A percentile compares a stretch with the other conserved stretches of the same genome.
Conservation (phyloP, 2,888 invertebrate genomes). For the Pandemis corylana region DNA sequence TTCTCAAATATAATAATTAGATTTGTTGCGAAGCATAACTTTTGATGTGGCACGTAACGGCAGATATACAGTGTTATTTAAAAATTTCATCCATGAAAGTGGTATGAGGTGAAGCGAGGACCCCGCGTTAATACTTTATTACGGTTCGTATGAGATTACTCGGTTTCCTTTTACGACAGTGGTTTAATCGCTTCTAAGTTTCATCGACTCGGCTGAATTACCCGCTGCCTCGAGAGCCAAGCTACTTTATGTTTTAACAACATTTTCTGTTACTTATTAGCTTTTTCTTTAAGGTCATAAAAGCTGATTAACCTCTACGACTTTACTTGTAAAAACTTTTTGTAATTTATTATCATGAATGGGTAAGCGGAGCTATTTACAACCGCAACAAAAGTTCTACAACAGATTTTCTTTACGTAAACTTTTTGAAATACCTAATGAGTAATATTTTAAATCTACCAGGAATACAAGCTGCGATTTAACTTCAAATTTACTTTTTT, state of each 20-base stretch:
- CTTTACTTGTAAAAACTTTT: conserved; percentile 40
- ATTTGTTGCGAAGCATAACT: conserved; percentile 2
- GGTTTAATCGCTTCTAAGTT: conserved; percentile 70
- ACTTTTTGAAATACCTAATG: not conserved
- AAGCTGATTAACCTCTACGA: conserved; percentile 39
- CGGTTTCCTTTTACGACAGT: conserved; percentile 66
- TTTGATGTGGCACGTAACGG: not conserved
- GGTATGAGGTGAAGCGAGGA: conserved; percentile 51
- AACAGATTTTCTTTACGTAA: not conserved
- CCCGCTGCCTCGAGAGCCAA: conserved; percentile 40
- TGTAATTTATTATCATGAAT: conserved; percentile 35
- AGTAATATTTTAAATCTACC: not conserved
- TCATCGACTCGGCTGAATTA: conserved; percentile 52
- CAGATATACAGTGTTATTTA: conserved; percentile 22
- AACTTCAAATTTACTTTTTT: not conserved
- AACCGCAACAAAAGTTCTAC: conserved; percentile 14
- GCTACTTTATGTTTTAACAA: conserved; percentile 46
- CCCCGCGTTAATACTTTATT: conserved; percentile 68
- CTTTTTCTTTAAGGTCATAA: conserved; percentile 43
- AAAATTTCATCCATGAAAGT: conserved; percentile 46
- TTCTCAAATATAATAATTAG: conserved; percentile 3
- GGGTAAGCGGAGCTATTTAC: conserved; percentile 30
- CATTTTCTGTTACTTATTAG: conserved; percentile 43
- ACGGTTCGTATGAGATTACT: conserved; percentile 68
- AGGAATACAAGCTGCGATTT: not conserved